phyloP scores from a whole-genome alignment of 2,113 vertebrate species.

The Nicator chloris region DNA sequence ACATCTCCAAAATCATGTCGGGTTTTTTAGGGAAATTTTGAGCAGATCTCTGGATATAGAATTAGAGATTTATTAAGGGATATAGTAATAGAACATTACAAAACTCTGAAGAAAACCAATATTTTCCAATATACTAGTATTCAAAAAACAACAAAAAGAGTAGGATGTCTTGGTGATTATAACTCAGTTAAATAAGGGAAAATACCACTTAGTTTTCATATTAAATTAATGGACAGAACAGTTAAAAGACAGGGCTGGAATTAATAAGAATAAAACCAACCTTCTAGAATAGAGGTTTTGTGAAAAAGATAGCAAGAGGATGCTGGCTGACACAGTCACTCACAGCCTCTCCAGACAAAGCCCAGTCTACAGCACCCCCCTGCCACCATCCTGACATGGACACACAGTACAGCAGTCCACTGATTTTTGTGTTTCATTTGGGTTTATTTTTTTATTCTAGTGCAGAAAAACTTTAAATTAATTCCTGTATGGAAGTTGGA shows the following conservation, averaged over 20 bases:
- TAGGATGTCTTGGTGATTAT: background rate
- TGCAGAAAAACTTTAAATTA: background rate
- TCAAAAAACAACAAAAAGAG: background rate
- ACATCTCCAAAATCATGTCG: background rate
- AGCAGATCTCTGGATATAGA: background rate
- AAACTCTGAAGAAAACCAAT: background rate
- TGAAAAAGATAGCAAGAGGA: background rate
- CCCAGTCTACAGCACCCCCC: accelerated
- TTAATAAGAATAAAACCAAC: background rate
- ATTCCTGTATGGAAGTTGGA: background rate
- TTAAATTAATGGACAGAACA: background rate
- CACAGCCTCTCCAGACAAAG: too few species aligned
- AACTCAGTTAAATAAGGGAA: background rate
- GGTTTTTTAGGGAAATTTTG: background rate
- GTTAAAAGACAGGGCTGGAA: background rate
- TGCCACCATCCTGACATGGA: background rate
- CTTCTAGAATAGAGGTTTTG: background rate
- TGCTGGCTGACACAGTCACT: background rate
- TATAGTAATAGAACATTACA: background rate
- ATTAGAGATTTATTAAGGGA: background rate
- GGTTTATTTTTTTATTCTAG: background rate
- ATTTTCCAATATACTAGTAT: background rate
- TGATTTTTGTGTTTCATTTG: background rate
- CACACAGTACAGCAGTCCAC: background rate
- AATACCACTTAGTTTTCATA: background rate